Evolutionary conservation across 2,113 vertebrate genomes (phyloP), one percentile per base, ranked within the genome.

Genomic region (Pycnonotus jocosus): DNA sequence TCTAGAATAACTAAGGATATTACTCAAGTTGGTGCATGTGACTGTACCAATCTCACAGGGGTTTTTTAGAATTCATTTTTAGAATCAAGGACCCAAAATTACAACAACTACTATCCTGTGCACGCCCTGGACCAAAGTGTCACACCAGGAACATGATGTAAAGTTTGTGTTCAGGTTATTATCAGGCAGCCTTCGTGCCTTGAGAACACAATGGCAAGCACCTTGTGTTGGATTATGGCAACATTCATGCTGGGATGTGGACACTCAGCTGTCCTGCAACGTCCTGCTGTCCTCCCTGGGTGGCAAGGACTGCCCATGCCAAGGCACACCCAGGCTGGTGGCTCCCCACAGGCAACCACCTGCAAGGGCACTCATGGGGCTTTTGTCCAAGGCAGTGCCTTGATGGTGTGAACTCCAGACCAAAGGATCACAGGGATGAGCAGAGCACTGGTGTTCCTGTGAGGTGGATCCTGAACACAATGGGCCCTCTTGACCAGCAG

Each of bases 381-480:
- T 3, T 61, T 54, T 37, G 48, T 21, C 22, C 71, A 33, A 51
- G 62, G 57, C 58, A 72, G 42, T 22, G 40, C 27, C 58, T 56
- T 1, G 2, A 33, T 11, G 28, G 8, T n/a, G 45, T 27, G 47
- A 81, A 40, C 45, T 61, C 60, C 64, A 53, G 87, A n/a, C 4
- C 11, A 2, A 3, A 17, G 0, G 13, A 31, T 25, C 1, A 2
- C 23, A 42, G 38, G 54, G 54, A 30, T 47, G 27, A 78, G 25
- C 5, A 7, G 25, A 33, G 37, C 2, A 1, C 0, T 56, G 71
- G 8, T 4, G 6, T 1, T 35, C 31, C 37, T 37, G 3, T 40
- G 11, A 70, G 60, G 28, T 42, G 25, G 35, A 71, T 62, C 48
- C 44, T 71, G 44, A 64, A 15, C 25, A 51, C 31, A 51, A 12